A percentile compares a stretch with the other conserved stretches of the same genome.
Conservation (phyloP, 2,888 invertebrate genomes). For the Metalampra italica region DNA sequence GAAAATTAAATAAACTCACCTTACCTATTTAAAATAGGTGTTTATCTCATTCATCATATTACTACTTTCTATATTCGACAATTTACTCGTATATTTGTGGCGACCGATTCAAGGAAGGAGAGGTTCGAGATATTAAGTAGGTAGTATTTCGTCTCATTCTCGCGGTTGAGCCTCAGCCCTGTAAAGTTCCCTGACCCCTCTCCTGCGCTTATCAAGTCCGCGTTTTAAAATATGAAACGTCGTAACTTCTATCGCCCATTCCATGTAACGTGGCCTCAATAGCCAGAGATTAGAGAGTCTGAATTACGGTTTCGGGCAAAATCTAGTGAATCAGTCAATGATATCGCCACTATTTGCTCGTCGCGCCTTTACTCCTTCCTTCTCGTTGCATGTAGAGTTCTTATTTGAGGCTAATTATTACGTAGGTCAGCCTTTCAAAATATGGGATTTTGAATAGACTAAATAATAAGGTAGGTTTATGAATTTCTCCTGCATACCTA, state of each 20-base stretch:
- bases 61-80: too few species aligned
- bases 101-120: too few species aligned
- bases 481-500: too few species aligned
- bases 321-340: constrained; percentile 32
- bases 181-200: constrained; percentile 69
- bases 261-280: constrained; percentile 22
- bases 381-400: background rate
- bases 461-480: too few species aligned
- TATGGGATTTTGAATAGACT: too few species aligned
- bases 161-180: constrained; percentile 32
- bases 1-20: constrained; percentile 4
- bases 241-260: constrained; percentile 25
- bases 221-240: constrained; percentile 34
- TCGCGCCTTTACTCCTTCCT: constrained; percentile 23
- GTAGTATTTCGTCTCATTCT: background rate
- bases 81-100: too few species aligned
- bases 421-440: too few species aligned
- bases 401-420: background rate
- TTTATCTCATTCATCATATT: too few species aligned
- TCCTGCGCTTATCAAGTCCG: constrained; percentile 63
- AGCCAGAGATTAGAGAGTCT: constrained; percentile 17
- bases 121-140: constrained; percentile 11
- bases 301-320: constrained; percentile 11
- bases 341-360: constrained; percentile 43
- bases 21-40: background rate